A percentile compares a stretch with the other conserved stretches of the same genome.
phyloP scores from a whole-genome alignment of 2,888 invertebrate genomes.

The Dryobotodes eremita region DNA sequence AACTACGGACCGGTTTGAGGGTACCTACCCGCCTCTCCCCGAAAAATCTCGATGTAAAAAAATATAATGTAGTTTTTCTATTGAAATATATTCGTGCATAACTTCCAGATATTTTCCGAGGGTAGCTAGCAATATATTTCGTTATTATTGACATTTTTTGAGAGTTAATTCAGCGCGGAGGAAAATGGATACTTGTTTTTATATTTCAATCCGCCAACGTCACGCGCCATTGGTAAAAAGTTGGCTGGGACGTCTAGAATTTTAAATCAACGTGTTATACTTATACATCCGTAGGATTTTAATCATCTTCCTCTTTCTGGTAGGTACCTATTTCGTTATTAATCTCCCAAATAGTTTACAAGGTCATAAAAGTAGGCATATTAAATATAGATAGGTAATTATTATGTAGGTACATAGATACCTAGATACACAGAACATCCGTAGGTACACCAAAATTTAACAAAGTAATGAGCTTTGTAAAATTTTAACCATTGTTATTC shows the following conservation, averaged over 20 bases:
- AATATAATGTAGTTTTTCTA: conserved; percentile 35
- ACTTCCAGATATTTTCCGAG: conserved; percentile 38
- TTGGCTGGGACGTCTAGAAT: conserved; percentile 8
- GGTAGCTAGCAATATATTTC: conserved; percentile 4
- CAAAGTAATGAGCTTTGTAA: no score
- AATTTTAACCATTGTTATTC: no score
- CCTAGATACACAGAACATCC: not conserved
- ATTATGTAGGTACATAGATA: not conserved
- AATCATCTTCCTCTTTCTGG: not conserved
- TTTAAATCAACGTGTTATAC: conserved; percentile 17
- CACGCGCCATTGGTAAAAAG: conserved; percentile 14
- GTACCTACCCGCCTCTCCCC: not conserved
- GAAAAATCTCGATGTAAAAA: conserved; percentile 31
- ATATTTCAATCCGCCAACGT: conserved; percentile 9
- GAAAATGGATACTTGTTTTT: conserved; percentile 19
- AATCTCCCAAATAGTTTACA: not conserved
- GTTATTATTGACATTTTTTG: conserved; percentile 42
- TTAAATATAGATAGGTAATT: not conserved
- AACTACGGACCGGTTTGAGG: conserved; percentile 1
- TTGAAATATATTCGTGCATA: conserved; percentile 38
- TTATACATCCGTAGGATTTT: not conserved
- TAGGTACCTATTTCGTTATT: not conserved
- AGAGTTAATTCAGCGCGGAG: conserved; percentile 9
- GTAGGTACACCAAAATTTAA: not conserved
- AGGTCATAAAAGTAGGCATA: no score